Conservation (phyloP, 2,888 invertebrate species). For the Gerris lacustris region DNA sequence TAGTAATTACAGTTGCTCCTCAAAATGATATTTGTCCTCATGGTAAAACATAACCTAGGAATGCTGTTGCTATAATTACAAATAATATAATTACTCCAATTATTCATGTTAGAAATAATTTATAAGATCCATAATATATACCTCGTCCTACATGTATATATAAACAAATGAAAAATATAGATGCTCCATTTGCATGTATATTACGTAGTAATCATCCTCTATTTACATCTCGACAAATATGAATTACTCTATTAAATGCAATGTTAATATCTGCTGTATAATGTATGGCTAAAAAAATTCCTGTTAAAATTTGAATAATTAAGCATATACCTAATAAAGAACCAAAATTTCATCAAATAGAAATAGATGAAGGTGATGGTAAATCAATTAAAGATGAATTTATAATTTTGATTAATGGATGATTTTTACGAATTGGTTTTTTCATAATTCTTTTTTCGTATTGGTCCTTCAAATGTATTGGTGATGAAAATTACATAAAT, state of each 20-base stretch:
- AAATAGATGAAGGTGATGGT: slow-evolving; percentile 50
- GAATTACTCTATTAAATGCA: slow-evolving; percentile 54
- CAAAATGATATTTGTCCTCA: slow-evolving; percentile 75
- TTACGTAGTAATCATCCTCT: slow-evolving; percentile 52
- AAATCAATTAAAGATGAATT: slow-evolving; percentile 48
- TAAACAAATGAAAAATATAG: slow-evolving; percentile 50
- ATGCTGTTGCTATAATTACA: slow-evolving; percentile 56
- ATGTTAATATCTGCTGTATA: slow-evolving; percentile 50
- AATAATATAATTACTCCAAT: slow-evolving; percentile 54
- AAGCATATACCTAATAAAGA: slow-evolving; percentile 51
- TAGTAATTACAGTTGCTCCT: slow-evolving; percentile 69
- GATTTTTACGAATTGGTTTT: slow-evolving; percentile 31
- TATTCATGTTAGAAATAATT: slow-evolving; percentile 48
- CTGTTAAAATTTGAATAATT: slow-evolving; percentile 53
- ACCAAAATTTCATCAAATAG: slow-evolving; percentile 55
- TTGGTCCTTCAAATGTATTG: slow-evolving; percentile 36
- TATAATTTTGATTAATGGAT: slow-evolving; percentile 42
- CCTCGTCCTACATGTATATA: slow-evolving; percentile 18
- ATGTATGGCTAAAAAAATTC: slow-evolving; percentile 57
- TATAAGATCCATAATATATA: slow-evolving; percentile 16
- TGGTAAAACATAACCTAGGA: slow-evolving; percentile 64
- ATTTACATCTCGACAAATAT: slow-evolving; percentile 58
- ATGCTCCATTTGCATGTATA: slow-evolving; percentile 58
- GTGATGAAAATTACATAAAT: slow-evolving; percentile 47
- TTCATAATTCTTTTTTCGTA: slow-evolving; percentile 25